Evolutionary conservation across 2,888 invertebrate species (phyloP).

Genomic region (Cataglyphis rosenhaueri): DNA sequence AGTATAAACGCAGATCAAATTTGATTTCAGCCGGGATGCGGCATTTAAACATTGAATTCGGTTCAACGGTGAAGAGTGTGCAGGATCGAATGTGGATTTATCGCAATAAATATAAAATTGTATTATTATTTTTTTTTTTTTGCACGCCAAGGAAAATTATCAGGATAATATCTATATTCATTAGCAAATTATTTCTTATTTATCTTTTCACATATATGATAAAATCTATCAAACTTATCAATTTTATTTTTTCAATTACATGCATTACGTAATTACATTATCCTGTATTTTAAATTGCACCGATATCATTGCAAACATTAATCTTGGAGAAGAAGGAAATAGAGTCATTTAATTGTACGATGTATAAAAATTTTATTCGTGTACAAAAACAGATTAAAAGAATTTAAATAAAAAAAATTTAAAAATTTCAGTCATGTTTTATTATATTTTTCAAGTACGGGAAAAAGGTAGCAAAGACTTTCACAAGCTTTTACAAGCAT

Average conservation of each 20-base stretch:
- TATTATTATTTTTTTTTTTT: background rate
- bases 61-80: conserved; percentile 16
- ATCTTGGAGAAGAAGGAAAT: background rate
- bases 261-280: too few species aligned
- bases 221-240: background rate
- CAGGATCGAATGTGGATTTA: conserved; percentile 11
- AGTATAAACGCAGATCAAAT: conserved; percentile 48
- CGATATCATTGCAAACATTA: background rate
- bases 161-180: conserved; percentile 1
- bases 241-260: background rate
- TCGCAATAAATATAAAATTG: conserved; percentile 12
- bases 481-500: conserved; percentile 5
- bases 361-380: background rate
- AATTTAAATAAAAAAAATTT: background rate
- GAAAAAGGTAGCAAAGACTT: conserved; percentile 1
- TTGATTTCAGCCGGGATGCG: conserved; percentile 31
- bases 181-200: conserved; percentile 12
- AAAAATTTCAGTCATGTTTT: conserved; percentile 7
- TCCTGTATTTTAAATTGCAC: conserved; percentile 1
- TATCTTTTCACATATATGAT: background rate
- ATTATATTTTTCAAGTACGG: background rate
- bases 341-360: conserved; percentile 1
- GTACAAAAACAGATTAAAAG: background rate
- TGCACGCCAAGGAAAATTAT: background rate
- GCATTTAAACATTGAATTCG: conserved; percentile 45